Percentiles rank a stretch among this genome's conserved stretches.
phyloP scores from a whole-genome alignment of 2,888 invertebrate species.

The Parelbella ahira region DNA sequence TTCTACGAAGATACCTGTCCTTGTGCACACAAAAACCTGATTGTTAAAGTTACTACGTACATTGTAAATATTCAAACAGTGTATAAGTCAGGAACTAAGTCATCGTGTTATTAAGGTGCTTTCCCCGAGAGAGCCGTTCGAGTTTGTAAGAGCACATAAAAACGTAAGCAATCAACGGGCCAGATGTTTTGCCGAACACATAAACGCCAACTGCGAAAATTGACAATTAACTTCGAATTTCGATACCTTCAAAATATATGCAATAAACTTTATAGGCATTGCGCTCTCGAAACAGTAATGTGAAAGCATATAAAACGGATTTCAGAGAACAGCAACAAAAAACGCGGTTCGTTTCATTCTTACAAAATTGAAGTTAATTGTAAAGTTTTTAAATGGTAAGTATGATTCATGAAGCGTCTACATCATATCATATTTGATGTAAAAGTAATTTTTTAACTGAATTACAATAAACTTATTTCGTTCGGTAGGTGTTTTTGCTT shows the following conservation, averaged over 20 bases:
- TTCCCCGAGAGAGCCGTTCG: conserved; percentile 36
- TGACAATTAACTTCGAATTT: conserved; percentile 69
- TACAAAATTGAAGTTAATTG: neutral
- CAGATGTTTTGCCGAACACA: conserved; percentile 70
- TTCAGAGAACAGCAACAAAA: conserved; percentile 26
- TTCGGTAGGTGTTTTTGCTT: too few relatives aligned
- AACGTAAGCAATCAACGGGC: conserved; percentile 70
- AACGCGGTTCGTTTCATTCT: conserved; percentile 10
- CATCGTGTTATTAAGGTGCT: conserved; percentile 10
- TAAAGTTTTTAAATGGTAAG: neutral
- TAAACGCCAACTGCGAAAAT: conserved; percentile 69
- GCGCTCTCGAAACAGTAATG: conserved; percentile 42
- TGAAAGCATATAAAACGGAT: conserved; percentile 33
- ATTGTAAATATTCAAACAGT: neutral
- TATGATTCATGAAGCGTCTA: too few relatives aligned
- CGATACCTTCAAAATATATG: conserved; percentile 67
- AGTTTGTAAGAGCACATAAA: conserved; percentile 72
- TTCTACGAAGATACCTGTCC: too few relatives aligned
- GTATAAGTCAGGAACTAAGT: conserved; percentile 5
- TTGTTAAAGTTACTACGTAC: too few relatives aligned
- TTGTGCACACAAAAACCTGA: too few relatives aligned
- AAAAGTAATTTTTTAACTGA: too few relatives aligned
- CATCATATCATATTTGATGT: too few relatives aligned
- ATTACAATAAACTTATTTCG: too few relatives aligned
- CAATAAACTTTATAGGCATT: conserved; percentile 55